phyloP scores from a whole-genome alignment of 2,888 invertebrate species.

The Diplazon laetatorius region DNA sequence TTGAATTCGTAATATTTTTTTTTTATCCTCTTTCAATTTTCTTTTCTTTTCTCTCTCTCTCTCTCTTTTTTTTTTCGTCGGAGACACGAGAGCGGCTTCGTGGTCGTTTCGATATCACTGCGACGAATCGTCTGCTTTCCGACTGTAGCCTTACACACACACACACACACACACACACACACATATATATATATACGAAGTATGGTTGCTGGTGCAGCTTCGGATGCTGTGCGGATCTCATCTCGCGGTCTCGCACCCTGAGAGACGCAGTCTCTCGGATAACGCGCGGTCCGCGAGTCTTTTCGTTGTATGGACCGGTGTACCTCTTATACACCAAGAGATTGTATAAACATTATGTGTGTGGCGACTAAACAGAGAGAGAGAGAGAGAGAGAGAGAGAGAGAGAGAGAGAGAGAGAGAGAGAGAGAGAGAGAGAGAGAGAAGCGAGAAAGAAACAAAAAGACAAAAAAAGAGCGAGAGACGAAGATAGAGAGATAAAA shows the following conservation, averaged over 20 bases:
- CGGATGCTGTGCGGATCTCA: no score
- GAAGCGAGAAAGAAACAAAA: no score
- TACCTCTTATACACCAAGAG: conserved; percentile 7
- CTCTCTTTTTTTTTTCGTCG: not conserved
- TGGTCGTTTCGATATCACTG: conserved; percentile 58
- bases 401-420: no score
- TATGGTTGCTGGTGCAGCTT: no score
- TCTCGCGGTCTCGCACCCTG: conserved; percentile 37
- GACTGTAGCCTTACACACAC: conserved; percentile 43
- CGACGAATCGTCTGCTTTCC: conserved; percentile 54
- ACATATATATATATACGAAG: no score
- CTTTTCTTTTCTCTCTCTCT: not conserved
- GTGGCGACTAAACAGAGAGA: no score
- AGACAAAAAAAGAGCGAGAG: no score
- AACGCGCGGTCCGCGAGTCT: conserved; percentile 44
- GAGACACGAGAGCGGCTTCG: conserved; percentile 34
- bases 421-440: no score
- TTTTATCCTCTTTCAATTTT: conserved; percentile 16
- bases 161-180: no score
- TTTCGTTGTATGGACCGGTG: not conserved
- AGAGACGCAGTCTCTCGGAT: conserved; percentile 45
- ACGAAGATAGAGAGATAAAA: no score
- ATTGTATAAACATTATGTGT: not conserved
- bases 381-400: no score
- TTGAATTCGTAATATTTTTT: no score